Conservation (phyloP, 2,888 invertebrate genomes). For the Barypeithes pellucidus region DNA sequence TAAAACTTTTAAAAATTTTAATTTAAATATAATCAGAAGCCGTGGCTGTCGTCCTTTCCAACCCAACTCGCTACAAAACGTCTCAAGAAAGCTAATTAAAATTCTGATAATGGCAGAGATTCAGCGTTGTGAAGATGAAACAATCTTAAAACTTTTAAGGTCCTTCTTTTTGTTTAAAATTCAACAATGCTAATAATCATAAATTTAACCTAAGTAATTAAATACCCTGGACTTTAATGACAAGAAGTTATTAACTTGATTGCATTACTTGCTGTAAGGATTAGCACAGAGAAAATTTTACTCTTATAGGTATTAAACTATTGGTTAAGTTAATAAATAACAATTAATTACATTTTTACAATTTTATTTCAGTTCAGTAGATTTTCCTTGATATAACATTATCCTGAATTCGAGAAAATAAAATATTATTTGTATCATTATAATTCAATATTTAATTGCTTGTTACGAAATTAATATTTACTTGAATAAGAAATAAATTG, state of each 20-base stretch:
- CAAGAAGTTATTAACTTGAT: neutral
- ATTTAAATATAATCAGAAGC: neutral
- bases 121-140: neutral
- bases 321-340: too few relatives aligned
- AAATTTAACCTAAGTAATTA: conserved; percentile 4
- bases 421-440: too few relatives aligned
- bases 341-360: too few relatives aligned
- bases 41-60: neutral
- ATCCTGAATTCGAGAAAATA: too few relatives aligned
- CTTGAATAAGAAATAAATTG: too few relatives aligned
- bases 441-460: too few relatives aligned
- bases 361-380: too few relatives aligned
- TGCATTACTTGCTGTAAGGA: neutral
- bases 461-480: too few relatives aligned
- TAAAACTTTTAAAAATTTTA: neutral
- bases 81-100: conserved; percentile 9
- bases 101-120: conserved; percentile 11
- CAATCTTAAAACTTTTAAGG: conserved; percentile 1
- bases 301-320: too few relatives aligned
- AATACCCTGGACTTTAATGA: neutral
- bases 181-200: conserved; percentile 6
- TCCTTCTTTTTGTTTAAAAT: neutral
- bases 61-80: conserved; percentile 1
- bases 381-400: too few relatives aligned
- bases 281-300: too few relatives aligned